Evolutionary conservation across 2,113 vertebrate species (phyloP), one percentile per base, ranked within the genome.

Genomic region (Ptilorrhoa leucosticta): DNA sequence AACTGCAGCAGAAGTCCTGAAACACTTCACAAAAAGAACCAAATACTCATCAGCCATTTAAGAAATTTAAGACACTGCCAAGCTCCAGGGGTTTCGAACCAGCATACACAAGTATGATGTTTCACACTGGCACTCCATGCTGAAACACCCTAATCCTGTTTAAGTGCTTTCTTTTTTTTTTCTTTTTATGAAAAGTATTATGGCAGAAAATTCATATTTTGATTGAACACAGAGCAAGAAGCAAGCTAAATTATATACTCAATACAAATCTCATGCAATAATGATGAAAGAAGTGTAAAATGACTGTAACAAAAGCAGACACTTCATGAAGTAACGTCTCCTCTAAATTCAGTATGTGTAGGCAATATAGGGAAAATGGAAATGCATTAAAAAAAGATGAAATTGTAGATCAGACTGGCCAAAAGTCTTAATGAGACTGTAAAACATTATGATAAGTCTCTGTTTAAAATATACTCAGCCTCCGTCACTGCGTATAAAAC

Each of bases 221-320:
- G 35, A 83, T 27, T 90, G 47, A 88, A 94, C 58, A 89, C 13
- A 66, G 54, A 94, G 40, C 58, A 91, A 61, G 58, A 75, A 89
- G 87, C 35, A 94, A 93, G 42, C 61, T 94, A 95, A 96, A 73
- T 83, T 88, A 82, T 78, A 89, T 81, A 57, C 39, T 86, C 66
- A 89, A 28, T 91, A 96, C 60, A 94, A 96, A 91, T 61, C 60
- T 77, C 79, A 90, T 90, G 37, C 42, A 68, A 84, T 87, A 88
- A 83, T 96, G 76, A 94, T 96, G 88, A 96, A 97, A 96, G 78
- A 95, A 96, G 85, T 88, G n/a, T 65, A 94, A 94, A 98, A 95
- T 71, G 10, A 79, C 73, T 93, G 76, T 89, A 93, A 97, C 93
- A 92, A 91, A 77, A 97, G 54, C 66, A 96, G 94, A 95, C 2